phyloP scores from a whole-genome alignment of 2,888 invertebrate genomes.

The Ectropis crepuscularia region DNA sequence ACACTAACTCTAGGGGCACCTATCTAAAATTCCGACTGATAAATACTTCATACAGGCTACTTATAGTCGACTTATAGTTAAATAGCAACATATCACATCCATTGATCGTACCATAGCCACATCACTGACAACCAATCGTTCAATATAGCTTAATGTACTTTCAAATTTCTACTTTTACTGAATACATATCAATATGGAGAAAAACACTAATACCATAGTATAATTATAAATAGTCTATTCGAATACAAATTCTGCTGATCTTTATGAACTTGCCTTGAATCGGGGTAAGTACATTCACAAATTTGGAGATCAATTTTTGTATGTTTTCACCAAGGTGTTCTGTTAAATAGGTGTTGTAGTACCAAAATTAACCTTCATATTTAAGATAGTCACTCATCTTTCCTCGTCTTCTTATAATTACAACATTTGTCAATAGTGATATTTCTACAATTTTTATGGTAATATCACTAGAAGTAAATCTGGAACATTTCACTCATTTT shows the following conservation, averaged over 20 bases:
- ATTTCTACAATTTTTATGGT: no score
- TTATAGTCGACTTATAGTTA: conserved; percentile 70
- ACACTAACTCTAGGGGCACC: conserved; percentile 70
- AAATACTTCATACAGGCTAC: conserved; percentile 77
- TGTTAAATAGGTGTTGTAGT: no score
- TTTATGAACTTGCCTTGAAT: conserved; percentile 7
- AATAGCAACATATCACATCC: conserved; percentile 81
- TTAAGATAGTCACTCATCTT: no score
- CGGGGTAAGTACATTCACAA: conserved; percentile 34
- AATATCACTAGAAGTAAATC: no score
- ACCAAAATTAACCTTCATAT: no score
- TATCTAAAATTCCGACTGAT: conserved; percentile 79
- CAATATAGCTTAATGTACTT: conserved; percentile 46
- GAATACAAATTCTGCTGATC: conserved; percentile 30
- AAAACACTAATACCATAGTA: conserved; percentile 27
- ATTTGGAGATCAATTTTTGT: conserved; percentile 26
- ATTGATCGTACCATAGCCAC: conserved; percentile 73
- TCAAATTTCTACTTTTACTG: conserved; percentile 35
- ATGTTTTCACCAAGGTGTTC: not conserved
- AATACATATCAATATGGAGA: conserved; percentile 34
- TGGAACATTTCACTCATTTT: no score
- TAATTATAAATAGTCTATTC: conserved; percentile 35
- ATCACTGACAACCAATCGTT: conserved; percentile 52
- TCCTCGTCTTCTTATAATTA: no score
- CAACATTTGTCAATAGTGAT: no score